Conservation (phyloP, 2,888 invertebrate genomes). For the Zygaena filipendulae region DNA sequence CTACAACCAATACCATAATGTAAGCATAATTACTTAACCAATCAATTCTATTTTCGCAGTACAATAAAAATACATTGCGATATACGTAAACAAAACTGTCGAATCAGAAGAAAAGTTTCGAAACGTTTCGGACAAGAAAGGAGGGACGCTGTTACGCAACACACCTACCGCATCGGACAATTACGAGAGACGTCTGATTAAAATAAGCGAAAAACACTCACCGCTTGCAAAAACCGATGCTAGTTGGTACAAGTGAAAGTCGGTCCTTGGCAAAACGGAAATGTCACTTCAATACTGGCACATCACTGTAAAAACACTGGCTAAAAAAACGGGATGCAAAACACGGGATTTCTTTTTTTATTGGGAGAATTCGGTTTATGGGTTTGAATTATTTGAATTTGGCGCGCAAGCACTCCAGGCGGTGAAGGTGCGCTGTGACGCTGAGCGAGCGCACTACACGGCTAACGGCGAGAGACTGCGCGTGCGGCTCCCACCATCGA, state of each 20-base stretch:
- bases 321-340: slow-evolving; percentile 23
- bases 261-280: slow-evolving; percentile 22
- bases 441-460: slow-evolving; percentile 45
- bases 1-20: too few species aligned
- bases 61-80: too few species aligned
- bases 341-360: too few species aligned
- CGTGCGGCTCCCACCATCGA: slow-evolving; percentile 44
- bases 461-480: slow-evolving; percentile 61
- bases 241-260: slow-evolving; percentile 36
- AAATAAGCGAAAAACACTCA: slow-evolving; percentile 51
- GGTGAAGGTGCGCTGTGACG: slow-evolving; percentile 33
- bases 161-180: slow-evolving; percentile 30
- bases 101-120: too few species aligned
- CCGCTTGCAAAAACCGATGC: slow-evolving; percentile 45
- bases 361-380: too few species aligned
- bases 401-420: too few species aligned
- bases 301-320: slow-evolving; percentile 50
- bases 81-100: too few species aligned
- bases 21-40: too few species aligned
- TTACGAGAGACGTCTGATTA: slow-evolving; percentile 41
- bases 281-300: slow-evolving; percentile 36
- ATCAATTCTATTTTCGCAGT: too few species aligned
- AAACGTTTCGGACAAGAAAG: too few species aligned
- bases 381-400: slow-evolving; percentile 30
- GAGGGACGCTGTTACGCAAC: slow-evolving; percentile 35